Base-by-base conservation (phyloP, 2,888 invertebrate genomes). In the Pseudeuparius sepicola region DNA sequence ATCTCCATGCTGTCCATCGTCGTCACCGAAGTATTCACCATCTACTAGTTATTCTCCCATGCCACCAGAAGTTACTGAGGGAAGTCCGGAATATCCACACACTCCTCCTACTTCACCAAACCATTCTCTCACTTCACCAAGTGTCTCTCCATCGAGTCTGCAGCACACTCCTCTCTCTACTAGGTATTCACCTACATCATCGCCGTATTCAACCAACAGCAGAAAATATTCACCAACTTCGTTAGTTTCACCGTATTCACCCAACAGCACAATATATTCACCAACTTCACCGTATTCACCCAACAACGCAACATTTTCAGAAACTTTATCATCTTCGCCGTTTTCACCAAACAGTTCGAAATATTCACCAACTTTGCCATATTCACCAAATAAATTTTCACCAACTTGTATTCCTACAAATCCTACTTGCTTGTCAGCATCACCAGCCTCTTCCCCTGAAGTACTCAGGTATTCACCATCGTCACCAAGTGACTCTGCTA, bases 71-170 rank as follows among this genome's bases (percentile, higher is more conserved):
- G 75, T 78, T 39, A 69, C 75, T 41, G 76, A 85, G 41, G 77
- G 83, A 34, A 82, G 81, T 48, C 89, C 88, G 1, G 79, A 78
- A 34, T 89, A 88, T 59, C 83, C n/a, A n/a, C n/a, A n/a, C n/a
- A n/a, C n/a, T n/a, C n/a, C 86, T 1, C 90, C 90, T 0, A 84
- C 86, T 0, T 83, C 83, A 42, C 90, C 89, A 0, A 81, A 78
- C 48, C 90, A 90, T 60, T 78, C 84, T 2, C 89, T 89, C 2
- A 79, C 84, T 0, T 83, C 79, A 45, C 83, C 81, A 0, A 76
- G 71, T 54, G 83, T 83, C 55, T 84, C 86, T 0, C 84, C 86
- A 1, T 78, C 83, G 39, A 71, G 78, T 51, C 75, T 87, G 16
- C 77, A 76, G 36, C 82, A 81, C 50, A 69, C 70, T 3, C 75